A percentile compares a stretch with the other conserved stretches of the same genome.
phyloP scores from a whole-genome alignment of 2,113 vertebrate genomes.

The zebrafish (Danio rerio) region DNA sequence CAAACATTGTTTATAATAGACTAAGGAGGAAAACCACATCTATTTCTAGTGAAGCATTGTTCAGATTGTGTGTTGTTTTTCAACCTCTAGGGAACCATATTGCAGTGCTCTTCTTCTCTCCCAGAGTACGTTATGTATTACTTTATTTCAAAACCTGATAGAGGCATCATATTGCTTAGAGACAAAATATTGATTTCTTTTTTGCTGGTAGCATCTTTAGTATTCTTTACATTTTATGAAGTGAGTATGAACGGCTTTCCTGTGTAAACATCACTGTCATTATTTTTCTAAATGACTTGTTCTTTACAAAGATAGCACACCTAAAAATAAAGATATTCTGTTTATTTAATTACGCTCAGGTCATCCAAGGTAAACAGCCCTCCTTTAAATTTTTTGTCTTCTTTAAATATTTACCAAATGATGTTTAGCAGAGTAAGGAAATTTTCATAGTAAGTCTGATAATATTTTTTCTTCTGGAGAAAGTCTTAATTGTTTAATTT shows the following conservation, averaged over 20 bases:
- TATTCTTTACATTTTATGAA: background rate
- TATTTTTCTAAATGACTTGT: background rate
- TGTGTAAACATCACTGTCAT: background rate
- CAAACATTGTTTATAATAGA: constrained; percentile 13
- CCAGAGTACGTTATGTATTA: background rate
- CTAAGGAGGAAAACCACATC: background rate
- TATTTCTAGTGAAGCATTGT: background rate
- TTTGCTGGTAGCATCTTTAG: background rate
- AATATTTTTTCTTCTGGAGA: no score
- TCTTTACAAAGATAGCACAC: no score
- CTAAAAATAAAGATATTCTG: no score
- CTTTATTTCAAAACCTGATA: background rate
- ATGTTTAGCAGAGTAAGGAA: no score
- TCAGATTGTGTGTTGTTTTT: background rate
- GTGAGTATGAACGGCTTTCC: background rate
- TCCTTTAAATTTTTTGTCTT: no score
- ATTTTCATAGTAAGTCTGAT: no score
- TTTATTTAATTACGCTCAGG: no score
- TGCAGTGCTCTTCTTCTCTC: background rate
- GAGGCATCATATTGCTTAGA: background rate
- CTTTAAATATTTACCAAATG: no score
- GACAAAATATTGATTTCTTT: background rate
- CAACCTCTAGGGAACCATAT: background rate
- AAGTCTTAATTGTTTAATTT: no score
- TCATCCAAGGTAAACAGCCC: no score